A percentile compares a stretch with the other conserved stretches of the same genome.
phyloP scores from a whole-genome alignment of 2,113 vertebrate genomes.

The Pseudonaja textilis region DNA sequence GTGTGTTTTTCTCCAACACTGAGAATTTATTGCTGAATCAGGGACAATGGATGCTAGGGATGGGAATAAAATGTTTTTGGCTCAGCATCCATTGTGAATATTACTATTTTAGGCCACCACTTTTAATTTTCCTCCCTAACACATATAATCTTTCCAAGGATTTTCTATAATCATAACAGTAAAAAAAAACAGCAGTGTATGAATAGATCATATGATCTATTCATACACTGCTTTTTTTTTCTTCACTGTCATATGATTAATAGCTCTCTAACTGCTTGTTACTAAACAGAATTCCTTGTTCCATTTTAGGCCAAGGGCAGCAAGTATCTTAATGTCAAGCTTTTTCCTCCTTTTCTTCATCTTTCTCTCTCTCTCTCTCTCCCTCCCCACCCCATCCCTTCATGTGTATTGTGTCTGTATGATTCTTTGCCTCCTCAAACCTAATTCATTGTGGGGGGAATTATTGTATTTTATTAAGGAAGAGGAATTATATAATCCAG shows the following conservation, averaged over 20 bases:
- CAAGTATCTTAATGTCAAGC: background rate
- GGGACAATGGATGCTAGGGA: background rate
- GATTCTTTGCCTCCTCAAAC: background rate
- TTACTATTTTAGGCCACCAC: background rate
- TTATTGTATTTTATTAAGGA: slow-evolving; percentile 2
- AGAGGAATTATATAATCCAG: background rate
- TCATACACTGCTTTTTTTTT: no score
- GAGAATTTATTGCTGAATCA: background rate
- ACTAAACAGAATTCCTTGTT: background rate
- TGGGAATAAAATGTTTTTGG: background rate
- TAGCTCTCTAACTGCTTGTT: background rate
- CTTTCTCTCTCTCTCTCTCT: background rate
- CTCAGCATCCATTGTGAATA: background rate
- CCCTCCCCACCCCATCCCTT: background rate
- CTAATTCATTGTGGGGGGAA: background rate
- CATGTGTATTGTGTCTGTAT: background rate
- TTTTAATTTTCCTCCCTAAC: background rate
- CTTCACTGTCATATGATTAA: background rate
- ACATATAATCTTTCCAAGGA: background rate
- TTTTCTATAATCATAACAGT: background rate
- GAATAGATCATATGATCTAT: background rate
- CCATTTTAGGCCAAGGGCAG: background rate
- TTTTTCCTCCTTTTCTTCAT: background rate
- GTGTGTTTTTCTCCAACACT: background rate
- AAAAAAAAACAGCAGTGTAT: background rate